phyloP scores from a whole-genome alignment of 2,113 vertebrate species.

The Probosciger aterrimus region DNA sequence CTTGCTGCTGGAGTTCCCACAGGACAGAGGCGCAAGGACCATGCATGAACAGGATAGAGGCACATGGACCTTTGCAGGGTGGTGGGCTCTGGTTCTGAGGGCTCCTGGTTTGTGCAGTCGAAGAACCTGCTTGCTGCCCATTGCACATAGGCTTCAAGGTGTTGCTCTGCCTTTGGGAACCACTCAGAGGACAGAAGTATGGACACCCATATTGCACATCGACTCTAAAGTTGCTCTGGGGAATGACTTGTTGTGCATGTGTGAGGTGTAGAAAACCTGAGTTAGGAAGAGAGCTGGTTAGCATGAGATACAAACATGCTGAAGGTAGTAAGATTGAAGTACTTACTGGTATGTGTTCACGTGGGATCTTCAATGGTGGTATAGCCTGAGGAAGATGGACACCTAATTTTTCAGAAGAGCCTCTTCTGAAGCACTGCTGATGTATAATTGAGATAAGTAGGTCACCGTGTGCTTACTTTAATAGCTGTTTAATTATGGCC shows the following conservation, averaged over 20 bases:
- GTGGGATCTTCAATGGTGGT: neutral
- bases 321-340: neutral
- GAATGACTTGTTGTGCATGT: neutral
- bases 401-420: neutral
- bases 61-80: neutral
- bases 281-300: neutral
- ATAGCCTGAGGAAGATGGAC: neutral
- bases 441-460: neutral
- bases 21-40: neutral
- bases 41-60: neutral
- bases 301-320: fast-evolving
- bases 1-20: neutral
- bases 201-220: fast-evolving
- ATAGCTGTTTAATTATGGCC: neutral
- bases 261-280: neutral
- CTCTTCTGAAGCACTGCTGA: neutral
- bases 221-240: neutral
- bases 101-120: neutral
- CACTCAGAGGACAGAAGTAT: neutral
- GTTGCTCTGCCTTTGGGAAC: neutral
- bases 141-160: neutral
- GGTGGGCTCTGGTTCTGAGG: fast-evolving
- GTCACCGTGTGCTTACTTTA: neutral
- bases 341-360: neutral
- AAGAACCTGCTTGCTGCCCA: fast-evolving